Percentiles rank a stretch among this genome's conserved stretches.
Conservation (phyloP, 2,797 vertebrate species). For the Nothura maculosa region DNA sequence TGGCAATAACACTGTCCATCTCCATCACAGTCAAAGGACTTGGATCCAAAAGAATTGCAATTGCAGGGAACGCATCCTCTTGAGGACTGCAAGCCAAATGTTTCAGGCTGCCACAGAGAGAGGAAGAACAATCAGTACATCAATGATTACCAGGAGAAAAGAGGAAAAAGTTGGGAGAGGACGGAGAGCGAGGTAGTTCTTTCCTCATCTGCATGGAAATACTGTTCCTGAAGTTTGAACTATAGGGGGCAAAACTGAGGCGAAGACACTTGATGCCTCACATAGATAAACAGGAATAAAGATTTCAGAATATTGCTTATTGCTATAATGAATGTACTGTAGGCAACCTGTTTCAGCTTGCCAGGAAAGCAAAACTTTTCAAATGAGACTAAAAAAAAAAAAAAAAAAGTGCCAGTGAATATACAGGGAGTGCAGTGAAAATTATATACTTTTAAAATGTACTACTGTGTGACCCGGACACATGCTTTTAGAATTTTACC, state of each 20-base stretch:
- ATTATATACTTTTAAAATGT: background rate
- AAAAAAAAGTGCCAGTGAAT: background rate
- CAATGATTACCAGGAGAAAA: background rate
- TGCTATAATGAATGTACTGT: background rate
- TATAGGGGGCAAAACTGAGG: background rate
- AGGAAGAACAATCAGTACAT: background rate
- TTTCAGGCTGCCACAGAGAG: conserved; percentile 82
- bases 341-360: background rate
- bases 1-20: conserved; percentile 94
- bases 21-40: conserved; percentile 95
- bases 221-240: background rate
- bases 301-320: background rate
- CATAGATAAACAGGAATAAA: background rate
- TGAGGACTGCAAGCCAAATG: conserved; percentile 85
- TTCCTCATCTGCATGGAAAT: background rate
- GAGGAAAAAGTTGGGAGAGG: background rate
- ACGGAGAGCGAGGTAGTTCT: background rate
- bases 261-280: background rate
- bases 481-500: background rate
- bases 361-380: background rate
- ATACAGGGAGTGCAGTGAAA: background rate
- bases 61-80: conserved; percentile 93
- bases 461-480: background rate
- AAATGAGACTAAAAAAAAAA: background rate
- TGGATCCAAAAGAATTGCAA: conserved; percentile 97